Percentiles rank a stretch among this genome's conserved stretches.
These are phyloP conservation scores for Dolichopus griseipennis DNA, from an alignment of 2,888 invertebrate genomes.

Conservation along the genomic window DNA sequence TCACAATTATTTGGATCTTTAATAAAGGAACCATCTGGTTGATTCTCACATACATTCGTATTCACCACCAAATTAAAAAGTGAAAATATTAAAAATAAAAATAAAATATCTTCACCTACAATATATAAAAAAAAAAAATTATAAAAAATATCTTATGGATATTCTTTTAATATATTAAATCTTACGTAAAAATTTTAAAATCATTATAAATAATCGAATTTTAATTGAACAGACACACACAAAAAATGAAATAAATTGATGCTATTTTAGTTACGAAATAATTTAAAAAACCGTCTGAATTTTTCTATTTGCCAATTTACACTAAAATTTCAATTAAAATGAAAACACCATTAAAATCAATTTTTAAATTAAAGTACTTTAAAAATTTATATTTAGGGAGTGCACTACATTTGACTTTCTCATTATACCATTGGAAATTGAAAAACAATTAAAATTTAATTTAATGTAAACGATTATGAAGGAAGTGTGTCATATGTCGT, in stretches of 20 bases:
- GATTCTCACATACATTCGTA: slow-evolving; percentile 26
- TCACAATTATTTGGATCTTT: slow-evolving; percentile 33
- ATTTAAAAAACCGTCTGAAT: background rate
- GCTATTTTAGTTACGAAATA: too few species aligned
- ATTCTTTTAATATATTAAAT: background rate
- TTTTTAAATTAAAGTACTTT: background rate
- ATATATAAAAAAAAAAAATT: background rate
- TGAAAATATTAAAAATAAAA: background rate
- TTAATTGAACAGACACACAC: too few species aligned
- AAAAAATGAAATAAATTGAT: too few species aligned
- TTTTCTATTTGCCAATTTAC: background rate
- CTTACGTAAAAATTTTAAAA: background rate
- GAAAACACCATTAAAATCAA: background rate
- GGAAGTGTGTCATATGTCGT: too few species aligned
- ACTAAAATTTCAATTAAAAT: background rate
- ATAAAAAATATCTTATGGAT: background rate
- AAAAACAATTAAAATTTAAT: too few species aligned
- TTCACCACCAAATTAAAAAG: background rate
- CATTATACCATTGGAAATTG: too few species aligned
- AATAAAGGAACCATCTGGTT: slow-evolving; percentile 32
- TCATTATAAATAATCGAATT: background rate
- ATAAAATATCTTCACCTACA: background rate
- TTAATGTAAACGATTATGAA: too few species aligned
- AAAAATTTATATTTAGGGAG: too few species aligned
- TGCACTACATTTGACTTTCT: too few species aligned